phyloP scores from a whole-genome alignment of 2,888 invertebrate genomes.

The Neelides folsomi region DNA sequence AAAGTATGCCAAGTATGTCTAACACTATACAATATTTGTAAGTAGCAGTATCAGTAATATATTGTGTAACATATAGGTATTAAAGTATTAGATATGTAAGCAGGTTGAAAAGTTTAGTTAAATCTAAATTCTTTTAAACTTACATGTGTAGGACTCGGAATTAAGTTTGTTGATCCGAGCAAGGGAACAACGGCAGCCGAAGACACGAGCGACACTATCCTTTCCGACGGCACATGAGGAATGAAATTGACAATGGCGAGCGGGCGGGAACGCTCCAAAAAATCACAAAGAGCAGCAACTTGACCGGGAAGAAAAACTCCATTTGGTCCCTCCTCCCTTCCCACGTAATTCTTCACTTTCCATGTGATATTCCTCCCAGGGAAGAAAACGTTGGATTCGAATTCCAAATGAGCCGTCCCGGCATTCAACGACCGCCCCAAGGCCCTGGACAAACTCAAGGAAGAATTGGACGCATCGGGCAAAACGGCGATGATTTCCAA shows the following conservation, averaged over 20 bases:
- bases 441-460: slow-evolving; percentile 21
- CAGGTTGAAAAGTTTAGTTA: too few species aligned
- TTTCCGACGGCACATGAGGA: slow-evolving; percentile 24
- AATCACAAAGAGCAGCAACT: slow-evolving; percentile 25
- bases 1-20: too few species aligned
- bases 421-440: slow-evolving; percentile 26
- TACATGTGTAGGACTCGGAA: too few species aligned
- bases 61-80: too few species aligned
- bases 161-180: slow-evolving; percentile 12
- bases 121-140: too few species aligned
- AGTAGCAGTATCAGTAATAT: too few species aligned
- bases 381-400: not conserved
- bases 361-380: slow-evolving; percentile 18
- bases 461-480: slow-evolving; percentile 24
- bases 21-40: too few species aligned
- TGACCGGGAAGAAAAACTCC: slow-evolving; percentile 19
- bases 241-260: slow-evolving; percentile 29
- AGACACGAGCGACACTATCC: slow-evolving; percentile 25
- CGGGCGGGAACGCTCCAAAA: slow-evolving; percentile 19
- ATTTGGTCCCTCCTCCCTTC: slow-evolving; percentile 8
- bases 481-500: slow-evolving; percentile 28
- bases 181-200: slow-evolving; percentile 22
- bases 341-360: slow-evolving; percentile 25
- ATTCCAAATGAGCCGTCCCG: slow-evolving; percentile 13
- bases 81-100: too few species aligned